Evolutionary conservation across 1,140 invertebrate species (phyloP).

Genomic region (Helicoverpa armigera): DNA sequence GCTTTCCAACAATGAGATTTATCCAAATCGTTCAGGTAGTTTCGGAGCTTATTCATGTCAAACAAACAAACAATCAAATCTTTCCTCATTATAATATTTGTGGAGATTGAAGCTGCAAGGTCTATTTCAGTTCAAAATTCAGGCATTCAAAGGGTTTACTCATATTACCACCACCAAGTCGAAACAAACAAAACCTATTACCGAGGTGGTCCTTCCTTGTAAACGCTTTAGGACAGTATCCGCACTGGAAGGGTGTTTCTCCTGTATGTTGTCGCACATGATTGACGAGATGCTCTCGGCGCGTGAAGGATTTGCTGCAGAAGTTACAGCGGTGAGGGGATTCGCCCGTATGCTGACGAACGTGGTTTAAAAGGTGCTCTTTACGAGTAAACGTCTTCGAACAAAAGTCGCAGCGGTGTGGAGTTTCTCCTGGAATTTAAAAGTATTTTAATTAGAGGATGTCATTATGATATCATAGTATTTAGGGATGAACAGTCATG

Average conservation of each 20-base stretch:
- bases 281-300: constrained; percentile 94
- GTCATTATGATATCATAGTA: too few species aligned
- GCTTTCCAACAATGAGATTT: too few species aligned
- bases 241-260: constrained; percentile 94
- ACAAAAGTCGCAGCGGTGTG: constrained; percentile 94
- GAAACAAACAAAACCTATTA: constrained; percentile 50
- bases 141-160: not conserved
- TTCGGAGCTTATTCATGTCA: too few species aligned
- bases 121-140: too few species aligned
- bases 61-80: too few species aligned
- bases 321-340: constrained; percentile 93
- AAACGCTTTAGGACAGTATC: constrained; percentile 94
- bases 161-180: not conserved
- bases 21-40: too few species aligned
- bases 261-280: constrained; percentile 94
- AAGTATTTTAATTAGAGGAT: too few species aligned
- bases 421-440: constrained; percentile 90
- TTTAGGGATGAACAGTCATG: too few species aligned
- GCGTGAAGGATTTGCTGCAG: constrained; percentile 94
- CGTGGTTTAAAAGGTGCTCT: constrained; percentile 94
- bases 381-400: constrained; percentile 94
- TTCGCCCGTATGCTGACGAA: constrained; percentile 93
- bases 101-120: too few species aligned
- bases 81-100: too few species aligned
- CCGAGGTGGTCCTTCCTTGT: constrained; percentile 94